These are phyloP conservation scores for Phymorhynchus buccinoides DNA, from an alignment of 1,140 invertebrate species.

Conservation along the genomic window DNA sequence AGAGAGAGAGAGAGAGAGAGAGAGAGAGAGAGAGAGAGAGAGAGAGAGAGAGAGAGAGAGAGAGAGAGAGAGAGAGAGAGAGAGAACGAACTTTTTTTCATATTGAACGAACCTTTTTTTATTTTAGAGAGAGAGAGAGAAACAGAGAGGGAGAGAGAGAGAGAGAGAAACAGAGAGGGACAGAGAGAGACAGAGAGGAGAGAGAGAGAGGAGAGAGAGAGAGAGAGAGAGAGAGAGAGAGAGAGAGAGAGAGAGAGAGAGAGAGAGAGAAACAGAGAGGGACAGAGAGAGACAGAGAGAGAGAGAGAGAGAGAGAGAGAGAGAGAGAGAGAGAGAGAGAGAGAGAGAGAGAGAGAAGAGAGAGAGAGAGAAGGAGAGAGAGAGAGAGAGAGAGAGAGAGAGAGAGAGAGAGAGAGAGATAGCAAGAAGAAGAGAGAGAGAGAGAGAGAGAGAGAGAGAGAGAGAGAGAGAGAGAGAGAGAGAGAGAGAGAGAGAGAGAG, in stretches of 20 bases:
- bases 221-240: no score
- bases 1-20: not conserved
- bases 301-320: not conserved
- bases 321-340: slow-evolving; percentile 1
- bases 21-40: not conserved
- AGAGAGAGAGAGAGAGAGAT: not conserved
- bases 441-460: no score
- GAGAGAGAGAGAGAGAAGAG: not conserved
- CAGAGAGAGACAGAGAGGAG: not conserved
- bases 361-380: slow-evolving; percentile 13
- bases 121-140: no score
- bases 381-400: not conserved
- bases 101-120: no score
- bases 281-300: no score
- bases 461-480: no score
- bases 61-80: not conserved
- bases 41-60: not conserved
- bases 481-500: not conserved
- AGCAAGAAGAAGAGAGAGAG: not conserved
- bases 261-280: no score
- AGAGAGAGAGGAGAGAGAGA: no score
- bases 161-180: not conserved
- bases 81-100: no score
- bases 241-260: no score
- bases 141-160: not conserved